A percentile compares a stretch with the other conserved stretches of the same genome.
Evolutionary conservation across 2,888 invertebrate species (phyloP).

Genomic region (Geophilus truncorum): DNA sequence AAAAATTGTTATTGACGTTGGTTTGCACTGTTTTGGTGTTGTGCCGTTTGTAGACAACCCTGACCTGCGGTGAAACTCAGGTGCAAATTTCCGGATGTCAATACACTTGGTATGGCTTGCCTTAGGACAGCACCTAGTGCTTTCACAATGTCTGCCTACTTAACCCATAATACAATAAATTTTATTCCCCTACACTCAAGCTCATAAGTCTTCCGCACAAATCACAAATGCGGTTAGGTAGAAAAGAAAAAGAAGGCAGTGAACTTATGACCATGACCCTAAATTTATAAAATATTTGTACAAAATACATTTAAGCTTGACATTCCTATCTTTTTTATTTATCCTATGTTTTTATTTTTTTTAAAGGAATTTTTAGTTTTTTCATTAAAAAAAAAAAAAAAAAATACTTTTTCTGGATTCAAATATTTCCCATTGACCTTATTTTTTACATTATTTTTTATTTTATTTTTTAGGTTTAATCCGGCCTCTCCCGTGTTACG

Average conservation of each 20-base stretch:
- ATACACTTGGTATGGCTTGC: background rate
- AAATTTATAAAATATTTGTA: background rate
- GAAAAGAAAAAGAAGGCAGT: too few relatives aligned
- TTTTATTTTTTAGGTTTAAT: conserved; percentile 55
- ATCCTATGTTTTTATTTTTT: too few relatives aligned
- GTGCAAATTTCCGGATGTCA: background rate
- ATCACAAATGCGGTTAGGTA: too few relatives aligned
- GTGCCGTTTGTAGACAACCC: background rate
- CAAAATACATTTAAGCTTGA: too few relatives aligned
- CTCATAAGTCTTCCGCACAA: background rate
- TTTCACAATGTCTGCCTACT: background rate
- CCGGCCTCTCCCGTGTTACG: conserved; percentile 80
- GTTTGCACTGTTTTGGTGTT: background rate
- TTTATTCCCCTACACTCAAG: background rate
- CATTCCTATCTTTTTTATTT: too few relatives aligned
- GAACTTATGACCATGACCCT: background rate
- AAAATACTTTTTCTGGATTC: background rate
- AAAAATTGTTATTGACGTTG: too few relatives aligned
- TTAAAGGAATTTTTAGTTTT: too few relatives aligned
- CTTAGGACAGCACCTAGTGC: background rate
- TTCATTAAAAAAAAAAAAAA: too few relatives aligned
- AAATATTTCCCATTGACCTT: background rate
- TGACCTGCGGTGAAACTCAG: background rate
- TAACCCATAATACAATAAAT: background rate
- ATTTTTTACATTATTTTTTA: background rate